Percentiles rank a stretch among this genome's conserved stretches.
phyloP scores from a whole-genome alignment of 2,113 vertebrate species.

The Macaca nemestrina region DNA sequence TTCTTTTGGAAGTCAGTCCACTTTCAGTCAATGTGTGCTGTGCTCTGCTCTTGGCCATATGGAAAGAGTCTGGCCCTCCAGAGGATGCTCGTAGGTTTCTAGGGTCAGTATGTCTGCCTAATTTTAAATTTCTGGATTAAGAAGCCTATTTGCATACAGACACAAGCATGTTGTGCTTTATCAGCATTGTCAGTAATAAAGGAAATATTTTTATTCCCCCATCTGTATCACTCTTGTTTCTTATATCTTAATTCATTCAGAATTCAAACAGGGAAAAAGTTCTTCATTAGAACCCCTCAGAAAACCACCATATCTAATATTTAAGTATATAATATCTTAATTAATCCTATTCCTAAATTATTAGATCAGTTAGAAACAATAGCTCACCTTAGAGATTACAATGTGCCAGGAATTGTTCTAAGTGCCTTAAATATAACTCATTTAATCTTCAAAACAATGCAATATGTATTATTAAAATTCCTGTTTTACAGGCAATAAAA shows the following conservation, averaged over 20 bases:
- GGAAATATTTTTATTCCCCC: background rate
- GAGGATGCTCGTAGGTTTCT: background rate
- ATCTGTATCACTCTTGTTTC: background rate
- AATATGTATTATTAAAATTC: background rate
- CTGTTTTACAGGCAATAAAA: constrained; percentile 1
- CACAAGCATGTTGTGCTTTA: background rate
- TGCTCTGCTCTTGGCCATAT: background rate
- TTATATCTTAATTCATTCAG: background rate
- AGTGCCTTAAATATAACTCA: background rate
- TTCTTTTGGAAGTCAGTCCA: background rate
- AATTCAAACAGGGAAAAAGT: background rate
- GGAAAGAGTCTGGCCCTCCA: background rate
- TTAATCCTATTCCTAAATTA: background rate
- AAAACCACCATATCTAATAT: background rate
- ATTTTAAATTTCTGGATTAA: constrained; percentile 1
- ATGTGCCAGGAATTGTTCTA: background rate
- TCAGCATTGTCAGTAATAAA: background rate
- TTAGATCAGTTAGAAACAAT: background rate
- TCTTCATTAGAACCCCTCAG: background rate
- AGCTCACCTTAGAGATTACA: background rate
- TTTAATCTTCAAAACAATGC: background rate
- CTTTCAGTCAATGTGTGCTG: background rate
- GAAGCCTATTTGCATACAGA: background rate
- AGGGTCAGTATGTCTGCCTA: background rate
- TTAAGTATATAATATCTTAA: background rate